A percentile compares a stretch with the other conserved stretches of the same genome.
phyloP scores from a whole-genome alignment of 2,797 vertebrate genomes.

The Pristis pectinata region DNA sequence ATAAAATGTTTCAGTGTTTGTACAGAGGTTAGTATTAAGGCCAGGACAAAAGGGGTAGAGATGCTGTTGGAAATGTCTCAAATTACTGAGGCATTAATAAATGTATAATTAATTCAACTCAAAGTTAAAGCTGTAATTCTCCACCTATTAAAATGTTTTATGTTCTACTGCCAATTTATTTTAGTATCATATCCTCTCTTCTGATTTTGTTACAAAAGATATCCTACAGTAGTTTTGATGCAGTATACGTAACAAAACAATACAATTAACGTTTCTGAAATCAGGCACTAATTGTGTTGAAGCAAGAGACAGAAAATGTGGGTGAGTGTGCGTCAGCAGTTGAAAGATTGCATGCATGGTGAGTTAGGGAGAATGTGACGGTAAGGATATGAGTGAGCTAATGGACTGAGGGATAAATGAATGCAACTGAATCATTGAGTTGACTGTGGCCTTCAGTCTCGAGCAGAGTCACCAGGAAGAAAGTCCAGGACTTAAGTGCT shows the following conservation, averaged over 20 bases:
- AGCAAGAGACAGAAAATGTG: neutral
- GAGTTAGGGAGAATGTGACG: neutral
- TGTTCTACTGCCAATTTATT: neutral
- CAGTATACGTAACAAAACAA: neutral
- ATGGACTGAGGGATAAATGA: neutral
- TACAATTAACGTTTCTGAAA: neutral
- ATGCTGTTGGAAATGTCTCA: neutral
- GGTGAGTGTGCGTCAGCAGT: neutral
- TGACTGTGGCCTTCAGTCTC: neutral
- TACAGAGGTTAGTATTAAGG: constrained; percentile 3
- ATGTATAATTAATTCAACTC: neutral
- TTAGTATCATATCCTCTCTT: neutral
- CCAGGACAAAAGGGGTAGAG: neutral
- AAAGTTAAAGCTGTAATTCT: neutral
- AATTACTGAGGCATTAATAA: neutral
- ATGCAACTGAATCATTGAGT: neutral
- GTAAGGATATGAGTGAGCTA: neutral
- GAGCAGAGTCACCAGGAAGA: too few species aligned
- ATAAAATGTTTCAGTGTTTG: constrained; percentile 6
- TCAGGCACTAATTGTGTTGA: neutral
- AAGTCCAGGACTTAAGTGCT: too few species aligned
- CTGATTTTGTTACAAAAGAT: neutral
- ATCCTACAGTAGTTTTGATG: neutral
- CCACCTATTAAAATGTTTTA: neutral
- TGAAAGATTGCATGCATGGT: neutral